Evolutionary conservation across 1,140 invertebrate genomes (phyloP), one percentile per base, ranked within the genome.

Genomic region (Bombus picipes): DNA sequence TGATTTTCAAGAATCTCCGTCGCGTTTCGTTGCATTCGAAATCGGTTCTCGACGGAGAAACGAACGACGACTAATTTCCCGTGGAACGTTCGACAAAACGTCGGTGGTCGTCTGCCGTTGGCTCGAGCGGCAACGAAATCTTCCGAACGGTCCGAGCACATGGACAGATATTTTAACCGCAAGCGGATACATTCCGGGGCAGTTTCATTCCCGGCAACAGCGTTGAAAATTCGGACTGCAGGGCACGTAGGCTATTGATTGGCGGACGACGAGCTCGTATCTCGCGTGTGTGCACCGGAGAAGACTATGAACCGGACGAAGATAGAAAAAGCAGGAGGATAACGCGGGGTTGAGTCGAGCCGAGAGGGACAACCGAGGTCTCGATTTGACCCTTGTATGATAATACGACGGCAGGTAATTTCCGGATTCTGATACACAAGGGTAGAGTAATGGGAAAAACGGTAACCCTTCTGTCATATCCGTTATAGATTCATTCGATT

Each of bases 311-410:
- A 13, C 13, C 47, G 57, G n/a, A 88, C 65, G 72, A n/a, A 66
- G 77, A 82, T 25, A 28, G 53, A 43, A 65, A 76, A 79, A 74
- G 43, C 59, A 62, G 2, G 18, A 13, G 71, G 53, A 12, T 15
- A 70, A 53, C 34, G 34, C 9, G 39, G 79, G 15, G 47, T 28
- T 1, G 70, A 68, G 25, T 1, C 3, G 34, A 2, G 32, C 4
- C 1, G 18, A 18, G n/a, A 62, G 43, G 43, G 77, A 32, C 47
- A 65, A 62, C 25, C n/a, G 39, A 43, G 86, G 83, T 86, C 89
- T 90, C 89, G 89, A 90, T 90, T 90, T 90, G 89, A 90, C 89
- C 89, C 89, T 88, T 66, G 86, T 90, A 90, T 90, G 89, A 90
- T 90, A 90, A 90, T 90, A 90, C 85, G 82, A 72, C 88, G 88